These are phyloP conservation scores for Corvus moneduloides DNA, from an alignment of 2,113 vertebrate genomes.

Conservation along the genomic window DNA sequence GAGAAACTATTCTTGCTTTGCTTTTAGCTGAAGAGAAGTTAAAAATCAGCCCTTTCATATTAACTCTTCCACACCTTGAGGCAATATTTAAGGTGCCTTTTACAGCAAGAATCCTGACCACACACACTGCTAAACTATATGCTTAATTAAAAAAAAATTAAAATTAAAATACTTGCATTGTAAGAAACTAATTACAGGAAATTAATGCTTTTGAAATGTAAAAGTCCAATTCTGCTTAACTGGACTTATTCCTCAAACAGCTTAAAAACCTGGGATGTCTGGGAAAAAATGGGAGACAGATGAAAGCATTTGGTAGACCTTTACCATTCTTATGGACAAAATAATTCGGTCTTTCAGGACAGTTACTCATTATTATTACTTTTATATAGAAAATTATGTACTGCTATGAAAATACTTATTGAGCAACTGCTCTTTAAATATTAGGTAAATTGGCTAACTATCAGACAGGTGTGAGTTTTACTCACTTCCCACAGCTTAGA, in stretches of 20 bases:
- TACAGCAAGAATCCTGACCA: background rate
- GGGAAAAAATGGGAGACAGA: background rate
- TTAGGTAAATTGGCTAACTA: background rate
- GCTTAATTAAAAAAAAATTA: background rate
- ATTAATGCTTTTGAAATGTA: background rate
- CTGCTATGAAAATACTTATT: background rate
- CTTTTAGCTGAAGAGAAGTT: constrained; percentile 9
- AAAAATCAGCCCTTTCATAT: background rate
- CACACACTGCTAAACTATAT: background rate
- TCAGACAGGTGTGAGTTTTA: background rate
- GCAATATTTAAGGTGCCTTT: background rate
- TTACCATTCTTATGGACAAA: background rate
- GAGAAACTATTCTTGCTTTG: constrained; percentile 41
- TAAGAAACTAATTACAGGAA: background rate
- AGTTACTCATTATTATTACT: background rate
- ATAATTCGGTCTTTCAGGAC: background rate
- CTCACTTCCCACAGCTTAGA: background rate
- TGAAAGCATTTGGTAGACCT: background rate
- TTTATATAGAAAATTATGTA: background rate
- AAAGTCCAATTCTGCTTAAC: background rate
- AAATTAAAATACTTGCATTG: background rate
- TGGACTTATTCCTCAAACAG: background rate
- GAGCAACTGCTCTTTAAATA: background rate
- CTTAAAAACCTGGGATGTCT: background rate
- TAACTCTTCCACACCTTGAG: background rate